Percentiles rank a stretch among this genome's conserved stretches.
Conservation (phyloP, 1,140 invertebrate genomes). For the Macrostomum lignano region DNA sequence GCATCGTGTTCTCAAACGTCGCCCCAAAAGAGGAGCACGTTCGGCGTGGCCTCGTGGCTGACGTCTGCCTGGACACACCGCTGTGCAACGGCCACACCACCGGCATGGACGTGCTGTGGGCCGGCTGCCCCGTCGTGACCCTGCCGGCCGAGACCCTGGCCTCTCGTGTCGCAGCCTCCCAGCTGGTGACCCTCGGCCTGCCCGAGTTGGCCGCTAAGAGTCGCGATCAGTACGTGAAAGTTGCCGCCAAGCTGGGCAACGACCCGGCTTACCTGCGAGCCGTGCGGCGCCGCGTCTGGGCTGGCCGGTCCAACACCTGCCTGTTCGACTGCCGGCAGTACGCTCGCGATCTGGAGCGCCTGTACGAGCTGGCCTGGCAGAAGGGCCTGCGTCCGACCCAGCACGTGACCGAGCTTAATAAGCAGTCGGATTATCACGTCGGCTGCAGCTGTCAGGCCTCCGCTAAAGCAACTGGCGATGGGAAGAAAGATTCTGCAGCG, state of each 20-base stretch:
- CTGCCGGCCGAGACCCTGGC: slow-evolving; percentile 70
- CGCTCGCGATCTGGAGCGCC: not conserved
- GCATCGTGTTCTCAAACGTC: slow-evolving; percentile 82
- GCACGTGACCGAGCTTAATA: slow-evolving; percentile 1
- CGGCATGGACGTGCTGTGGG: slow-evolving; percentile 96
- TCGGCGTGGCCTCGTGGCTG: slow-evolving; percentile 71
- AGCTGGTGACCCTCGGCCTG: slow-evolving; percentile 62
- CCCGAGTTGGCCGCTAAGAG: slow-evolving; percentile 68
- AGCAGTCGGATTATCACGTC: no score
- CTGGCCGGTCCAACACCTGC: not conserved
- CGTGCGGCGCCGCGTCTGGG: not conserved
- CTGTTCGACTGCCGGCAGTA: slow-evolving; percentile 1
- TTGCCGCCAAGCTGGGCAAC: slow-evolving; percentile 59
- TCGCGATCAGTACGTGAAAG: slow-evolving; percentile 63
- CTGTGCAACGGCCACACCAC: slow-evolving; percentile 97
- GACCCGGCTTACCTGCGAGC: slow-evolving; percentile 29
- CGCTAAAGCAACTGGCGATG: no score
- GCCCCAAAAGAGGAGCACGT: slow-evolving; percentile 88
- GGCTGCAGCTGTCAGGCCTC: no score
- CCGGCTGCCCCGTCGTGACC: slow-evolving; percentile 85
- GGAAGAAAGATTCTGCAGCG: no score
- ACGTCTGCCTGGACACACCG: slow-evolving; percentile 88
- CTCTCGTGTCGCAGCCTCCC: slow-evolving; percentile 82
- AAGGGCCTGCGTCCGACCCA: not conserved
- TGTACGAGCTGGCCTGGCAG: not conserved